Evolutionary conservation across 2,888 invertebrate species (phyloP).

Genomic region (Ornithoptera priamus): DNA sequence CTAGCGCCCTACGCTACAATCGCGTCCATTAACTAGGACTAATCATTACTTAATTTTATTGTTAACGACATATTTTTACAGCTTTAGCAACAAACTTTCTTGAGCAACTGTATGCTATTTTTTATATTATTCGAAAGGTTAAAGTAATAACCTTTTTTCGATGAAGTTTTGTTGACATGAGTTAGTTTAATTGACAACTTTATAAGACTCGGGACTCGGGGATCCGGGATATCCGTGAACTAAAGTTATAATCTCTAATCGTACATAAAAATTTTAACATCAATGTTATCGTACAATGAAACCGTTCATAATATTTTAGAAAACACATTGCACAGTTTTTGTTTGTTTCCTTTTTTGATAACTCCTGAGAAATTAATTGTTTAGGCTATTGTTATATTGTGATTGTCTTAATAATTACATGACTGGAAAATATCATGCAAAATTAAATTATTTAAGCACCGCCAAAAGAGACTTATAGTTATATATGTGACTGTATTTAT

Average conservation of each 20-base stretch:
- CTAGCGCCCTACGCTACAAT: conserved; percentile 45
- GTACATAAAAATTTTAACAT: not conserved
- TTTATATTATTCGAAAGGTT: not conserved
- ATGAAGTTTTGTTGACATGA: too few species aligned
- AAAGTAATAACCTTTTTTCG: not conserved
- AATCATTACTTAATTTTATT: conserved; percentile 6
- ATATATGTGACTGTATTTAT: too few species aligned
- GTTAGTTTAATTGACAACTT: too few species aligned
- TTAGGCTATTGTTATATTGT: not conserved
- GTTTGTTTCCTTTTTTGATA: not conserved
- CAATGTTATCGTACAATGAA: not conserved
- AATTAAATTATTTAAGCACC: not conserved
- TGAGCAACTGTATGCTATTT: not conserved
- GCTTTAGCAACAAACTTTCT: not conserved
- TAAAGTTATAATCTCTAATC: not conserved
- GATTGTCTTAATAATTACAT: not conserved
- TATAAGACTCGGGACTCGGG: too few species aligned
- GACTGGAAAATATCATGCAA: not conserved
- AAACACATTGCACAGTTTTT: not conserved
- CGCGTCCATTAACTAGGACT: conserved; percentile 18
- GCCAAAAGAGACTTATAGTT: not conserved
- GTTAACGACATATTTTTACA: not conserved
- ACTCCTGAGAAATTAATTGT: not conserved
- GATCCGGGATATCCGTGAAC: too few species aligned
- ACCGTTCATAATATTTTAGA: not conserved